Conservation (phyloP, 2,888 invertebrate species). For the Leptinotarsa peninsularis region DNA sequence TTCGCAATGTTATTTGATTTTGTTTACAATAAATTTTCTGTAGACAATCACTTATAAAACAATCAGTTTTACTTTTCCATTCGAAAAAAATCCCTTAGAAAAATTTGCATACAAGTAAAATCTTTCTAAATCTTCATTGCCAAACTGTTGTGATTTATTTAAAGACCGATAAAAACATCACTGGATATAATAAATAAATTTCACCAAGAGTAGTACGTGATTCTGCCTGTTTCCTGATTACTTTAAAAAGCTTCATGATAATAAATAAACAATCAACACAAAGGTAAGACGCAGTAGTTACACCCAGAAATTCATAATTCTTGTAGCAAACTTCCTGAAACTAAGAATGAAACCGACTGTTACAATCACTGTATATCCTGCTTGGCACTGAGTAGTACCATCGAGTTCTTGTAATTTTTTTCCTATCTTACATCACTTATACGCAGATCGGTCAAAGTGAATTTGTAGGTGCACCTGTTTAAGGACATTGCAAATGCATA, state of each 20-base stretch:
- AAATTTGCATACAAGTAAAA: too few relatives aligned
- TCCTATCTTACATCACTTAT: slow-evolving; percentile 23
- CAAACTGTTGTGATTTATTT: too few relatives aligned
- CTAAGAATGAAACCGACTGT: slow-evolving; percentile 22
- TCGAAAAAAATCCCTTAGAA: too few relatives aligned
- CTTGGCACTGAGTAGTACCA: slow-evolving; percentile 36
- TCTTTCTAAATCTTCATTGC: too few relatives aligned
- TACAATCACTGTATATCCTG: slow-evolving; percentile 31
- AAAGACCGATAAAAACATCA: too few relatives aligned
- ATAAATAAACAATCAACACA: slow-evolving; percentile 11
- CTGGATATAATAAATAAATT: too few relatives aligned
- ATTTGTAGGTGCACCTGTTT: slow-evolving; percentile 34
- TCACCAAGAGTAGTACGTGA: too few relatives aligned
- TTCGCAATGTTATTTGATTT: too few relatives aligned
- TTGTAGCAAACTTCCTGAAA: slow-evolving; percentile 21
- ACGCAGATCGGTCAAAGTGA: slow-evolving; percentile 22
- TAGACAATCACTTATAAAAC: too few relatives aligned
- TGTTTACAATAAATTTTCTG: too few relatives aligned
- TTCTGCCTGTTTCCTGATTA: too few relatives aligned
- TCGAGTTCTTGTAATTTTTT: slow-evolving; percentile 24
- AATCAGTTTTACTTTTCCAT: too few relatives aligned
- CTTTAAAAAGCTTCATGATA: neutral
- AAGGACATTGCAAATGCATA: slow-evolving; percentile 24
- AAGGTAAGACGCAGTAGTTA: slow-evolving; percentile 5
- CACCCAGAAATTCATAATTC: slow-evolving; percentile 26